Evolutionary conservation across 2,888 invertebrate species (phyloP), one percentile per base, ranked within the genome.

Genomic region (Arge pagana): DNA sequence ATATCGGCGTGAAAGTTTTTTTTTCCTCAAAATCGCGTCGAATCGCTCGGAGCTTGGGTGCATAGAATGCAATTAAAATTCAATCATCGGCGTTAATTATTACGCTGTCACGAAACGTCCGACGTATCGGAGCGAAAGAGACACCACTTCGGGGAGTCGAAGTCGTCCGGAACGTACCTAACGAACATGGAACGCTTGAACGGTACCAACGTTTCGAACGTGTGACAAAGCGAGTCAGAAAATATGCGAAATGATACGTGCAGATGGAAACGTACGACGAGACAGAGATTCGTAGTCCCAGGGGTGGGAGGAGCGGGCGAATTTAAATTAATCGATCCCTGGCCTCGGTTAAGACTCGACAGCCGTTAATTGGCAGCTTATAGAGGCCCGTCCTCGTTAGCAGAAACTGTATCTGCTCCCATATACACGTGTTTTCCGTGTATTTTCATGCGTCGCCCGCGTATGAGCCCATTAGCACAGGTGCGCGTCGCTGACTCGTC

Each of bases 351-450:
- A 64, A 66, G 66, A 67, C 64, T 70, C 67, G 68, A 67, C 66
- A 65, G 59, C 63, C 61, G 69, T 72, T 73, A 73, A 72, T 72
- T 73, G 71, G 71, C 67, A 73, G 73, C 70, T 73, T 71, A 73
- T 70, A 66, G 62, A 64, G 62, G 63, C 66, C 54, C 61, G 63
- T 55, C 64, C 71, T 72, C 68, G 72, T 72, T 72, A 72, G 71
- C 62, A 61, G 59, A 56, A 62, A 58, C 48, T 59, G 59, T 55
- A 61, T 58, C 62, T 52, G 54, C 37, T 24, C 35, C 54, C 50
- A 21, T 33, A 31, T 54, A 61, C 59, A 61, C 54, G 57, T 61
- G 62, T 59, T 63, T 62, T 63, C n/a, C 45, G 16, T 45, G 45
- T 45, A 45, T 45, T 45, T 23, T 45, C 45, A 45, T 45, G 8